Evolutionary conservation across 2,888 invertebrate genomes (phyloP), one percentile per base, ranked within the genome.

Genomic region (Ferdinandea cuprea): DNA sequence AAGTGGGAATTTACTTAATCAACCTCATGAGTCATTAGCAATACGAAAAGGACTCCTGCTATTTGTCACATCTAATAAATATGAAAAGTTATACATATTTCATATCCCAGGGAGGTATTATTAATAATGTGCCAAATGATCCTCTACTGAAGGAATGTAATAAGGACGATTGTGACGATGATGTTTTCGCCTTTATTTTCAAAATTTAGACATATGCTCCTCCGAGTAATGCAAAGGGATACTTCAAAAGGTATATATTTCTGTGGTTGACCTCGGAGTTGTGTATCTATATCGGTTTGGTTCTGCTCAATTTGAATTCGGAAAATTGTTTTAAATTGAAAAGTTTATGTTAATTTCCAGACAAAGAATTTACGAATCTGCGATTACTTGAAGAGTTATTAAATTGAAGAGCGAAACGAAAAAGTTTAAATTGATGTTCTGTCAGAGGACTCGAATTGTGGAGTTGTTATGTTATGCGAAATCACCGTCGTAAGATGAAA

Each of bases 1-100:
- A n/a, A n/a, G n/a, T n/a, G 59, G 37, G 50, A 50, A 50, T 50
- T 40, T 28, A 40, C 13, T 50, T 71, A 71, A 71, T 59, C 59
- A 59, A 19, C 40, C 48, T 11, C 5, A 48, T 21, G 48, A 69
- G 37, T 48, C 58, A 69, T 42, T 19, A n/a, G 32, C n/a, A 37
- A 28, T 15, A 19, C 48, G 5, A 6, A 25, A 37, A 46, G 46
- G 46, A 56, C 46, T n/a, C n/a, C n/a, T n/a, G 25, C 8, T 30
- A 32, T 7, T 35, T 40, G 17, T 58, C 50, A 50, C 19, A 30
- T 59, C 11, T 59, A 56, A 56, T 46, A 46, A 56, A 32, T n/a
- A n/a, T 9, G 13, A 6, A n/a, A 30, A 17, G 1, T 11, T n/a
- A n/a, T n/a, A n/a, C n/a, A n/a, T n/a, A n/a, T n/a, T n/a, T n/a